Conservation (phyloP, 2,888 invertebrate species). For the Malachius bipustulatus region DNA sequence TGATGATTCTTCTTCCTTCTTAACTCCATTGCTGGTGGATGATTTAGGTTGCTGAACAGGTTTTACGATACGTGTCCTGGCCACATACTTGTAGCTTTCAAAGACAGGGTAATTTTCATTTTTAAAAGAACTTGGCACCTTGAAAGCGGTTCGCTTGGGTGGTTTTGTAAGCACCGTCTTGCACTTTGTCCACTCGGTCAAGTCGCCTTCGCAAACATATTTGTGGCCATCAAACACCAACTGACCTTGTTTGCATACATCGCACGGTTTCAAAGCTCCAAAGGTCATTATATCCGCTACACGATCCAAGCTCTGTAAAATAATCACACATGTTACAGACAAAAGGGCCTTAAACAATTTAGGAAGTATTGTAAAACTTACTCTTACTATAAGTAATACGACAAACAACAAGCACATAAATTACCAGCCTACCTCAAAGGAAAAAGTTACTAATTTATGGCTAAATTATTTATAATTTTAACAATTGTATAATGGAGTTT, state of each 20-base stretch:
- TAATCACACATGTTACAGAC: too few relatives aligned
- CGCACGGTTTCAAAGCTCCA: constrained; percentile 68
- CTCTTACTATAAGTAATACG: too few relatives aligned
- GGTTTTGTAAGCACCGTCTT: constrained; percentile 49
- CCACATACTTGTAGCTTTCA: constrained; percentile 47
- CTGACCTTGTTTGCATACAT: constrained; percentile 66
- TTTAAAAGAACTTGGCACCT: constrained; percentile 51
- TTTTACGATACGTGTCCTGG: constrained; percentile 46
- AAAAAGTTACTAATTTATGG: too few relatives aligned
- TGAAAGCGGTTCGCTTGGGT: constrained; percentile 61
- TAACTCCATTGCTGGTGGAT: constrained; percentile 24
- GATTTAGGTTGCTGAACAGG: too few relatives aligned
- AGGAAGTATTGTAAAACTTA: too few relatives aligned
- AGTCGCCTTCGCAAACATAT: constrained; percentile 64
- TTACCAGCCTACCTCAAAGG: too few relatives aligned
- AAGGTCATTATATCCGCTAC: constrained; percentile 81
- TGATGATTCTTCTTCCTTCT: constrained; percentile 24
- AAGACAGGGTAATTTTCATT: constrained; percentile 45
- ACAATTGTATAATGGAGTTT: too few relatives aligned
- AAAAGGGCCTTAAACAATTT: too few relatives aligned
- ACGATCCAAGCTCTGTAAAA: constrained; percentile 57
- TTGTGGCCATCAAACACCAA: constrained; percentile 56
- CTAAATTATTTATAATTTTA: too few relatives aligned
- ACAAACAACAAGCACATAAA: too few relatives aligned
- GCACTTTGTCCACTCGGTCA: constrained; percentile 88